These are phyloP conservation scores for Pogonophryne albipinna DNA, from an alignment of 2,797 vertebrate genomes.

Conservation along the genomic window DNA sequence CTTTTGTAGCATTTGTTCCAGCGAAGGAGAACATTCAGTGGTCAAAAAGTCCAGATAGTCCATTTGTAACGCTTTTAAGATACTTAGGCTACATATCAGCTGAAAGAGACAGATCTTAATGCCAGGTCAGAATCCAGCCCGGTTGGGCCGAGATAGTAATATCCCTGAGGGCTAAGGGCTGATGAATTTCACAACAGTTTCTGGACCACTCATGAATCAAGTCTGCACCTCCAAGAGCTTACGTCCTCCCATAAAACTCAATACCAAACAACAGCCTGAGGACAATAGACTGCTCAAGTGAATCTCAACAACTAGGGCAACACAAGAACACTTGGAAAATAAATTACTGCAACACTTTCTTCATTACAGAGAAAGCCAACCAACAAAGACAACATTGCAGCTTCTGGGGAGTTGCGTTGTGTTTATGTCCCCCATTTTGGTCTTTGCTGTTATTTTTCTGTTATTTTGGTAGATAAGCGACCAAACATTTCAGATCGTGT, in stretches of 20 bases:
- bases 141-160: slow-evolving; percentile 7
- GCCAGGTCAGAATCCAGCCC: not conserved
- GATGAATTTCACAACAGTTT: slow-evolving; percentile 35
- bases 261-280: slow-evolving; percentile 22
- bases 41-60: not conserved
- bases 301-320: slow-evolving; percentile 19
- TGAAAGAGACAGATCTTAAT: not conserved
- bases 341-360: not conserved
- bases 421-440: not conserved
- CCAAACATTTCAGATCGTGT: not conserved
- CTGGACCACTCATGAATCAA: slow-evolving; percentile 50
- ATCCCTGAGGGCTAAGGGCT: slow-evolving; percentile 18
- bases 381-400: not conserved
- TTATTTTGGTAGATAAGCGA: not conserved
- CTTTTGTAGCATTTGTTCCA: not conserved
- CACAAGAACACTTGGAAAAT: not conserved
- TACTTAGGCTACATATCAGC: not conserved
- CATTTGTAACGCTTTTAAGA: not conserved
- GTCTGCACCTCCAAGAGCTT: slow-evolving; percentile 22
- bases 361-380: not conserved
- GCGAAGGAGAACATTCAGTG: not conserved
- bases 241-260: slow-evolving; percentile 25
- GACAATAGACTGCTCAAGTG: slow-evolving; percentile 18
- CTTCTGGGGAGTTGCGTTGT: not conserved
- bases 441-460: not conserved